These are phyloP conservation scores for Grantiella picta DNA, from an alignment of 2,113 vertebrate genomes.

Conservation along the genomic window DNA sequence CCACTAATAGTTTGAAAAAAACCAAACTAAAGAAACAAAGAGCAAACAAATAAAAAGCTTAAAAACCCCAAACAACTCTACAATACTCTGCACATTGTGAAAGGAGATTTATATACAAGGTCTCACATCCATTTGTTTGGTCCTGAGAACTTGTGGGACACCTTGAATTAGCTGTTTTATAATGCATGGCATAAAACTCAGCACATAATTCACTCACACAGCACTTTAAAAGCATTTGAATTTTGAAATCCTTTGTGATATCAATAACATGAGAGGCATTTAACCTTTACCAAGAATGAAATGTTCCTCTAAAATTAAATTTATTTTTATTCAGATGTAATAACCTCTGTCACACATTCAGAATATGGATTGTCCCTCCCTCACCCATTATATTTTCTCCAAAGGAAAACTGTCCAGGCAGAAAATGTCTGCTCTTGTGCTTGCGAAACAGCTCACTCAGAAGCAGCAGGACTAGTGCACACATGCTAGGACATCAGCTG, in stretches of 20 bases:
- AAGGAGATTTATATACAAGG: not conserved
- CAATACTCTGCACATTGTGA: not conserved
- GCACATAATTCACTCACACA: not conserved
- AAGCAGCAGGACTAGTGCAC: not conserved
- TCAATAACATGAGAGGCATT: not conserved
- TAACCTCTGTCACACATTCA: not conserved
- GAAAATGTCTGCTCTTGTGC: not conserved
- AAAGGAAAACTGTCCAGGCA: not conserved
- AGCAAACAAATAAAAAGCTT: rapidly evolving
- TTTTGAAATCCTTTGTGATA: not conserved
- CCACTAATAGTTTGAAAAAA: not conserved
- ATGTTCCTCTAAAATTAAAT: not conserved
- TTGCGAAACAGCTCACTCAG: not conserved
- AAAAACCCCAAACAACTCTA: not conserved
- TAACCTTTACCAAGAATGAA: not conserved
- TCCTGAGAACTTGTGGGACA: not conserved
- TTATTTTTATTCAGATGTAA: not conserved
- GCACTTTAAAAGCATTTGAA: not conserved
- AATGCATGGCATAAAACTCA: not conserved
- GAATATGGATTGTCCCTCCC: not conserved
- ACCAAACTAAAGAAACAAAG: not conserved
- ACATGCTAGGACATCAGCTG: not conserved
- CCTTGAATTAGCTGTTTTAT: not conserved
- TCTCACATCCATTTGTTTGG: not conserved
- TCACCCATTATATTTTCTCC: not conserved